These are phyloP conservation scores for Propithecus perrieri DNA, from an alignment of 2,797 vertebrate species.

Conservation along the genomic window DNA sequence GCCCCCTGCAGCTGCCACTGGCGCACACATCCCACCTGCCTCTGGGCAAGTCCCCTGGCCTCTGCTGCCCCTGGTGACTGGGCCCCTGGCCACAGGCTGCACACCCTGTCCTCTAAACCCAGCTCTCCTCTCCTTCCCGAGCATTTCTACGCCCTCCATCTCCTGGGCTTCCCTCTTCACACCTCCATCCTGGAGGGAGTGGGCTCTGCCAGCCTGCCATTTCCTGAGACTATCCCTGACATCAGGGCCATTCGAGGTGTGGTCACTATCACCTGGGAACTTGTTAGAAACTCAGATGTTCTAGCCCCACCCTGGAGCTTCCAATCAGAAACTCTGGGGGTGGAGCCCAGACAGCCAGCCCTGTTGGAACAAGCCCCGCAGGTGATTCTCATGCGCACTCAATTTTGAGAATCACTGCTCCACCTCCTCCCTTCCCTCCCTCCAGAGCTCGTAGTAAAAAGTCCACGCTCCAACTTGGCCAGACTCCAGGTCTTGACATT, in stretches of 20 bases:
- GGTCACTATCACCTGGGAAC: neutral
- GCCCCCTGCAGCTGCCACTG: neutral
- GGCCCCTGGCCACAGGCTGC: neutral
- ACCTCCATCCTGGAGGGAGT: neutral
- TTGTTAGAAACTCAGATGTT: neutral
- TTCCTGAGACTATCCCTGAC: neutral
- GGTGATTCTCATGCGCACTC: neutral
- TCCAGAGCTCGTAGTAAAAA: neutral
- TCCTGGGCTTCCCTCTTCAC: neutral
- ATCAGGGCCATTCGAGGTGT: neutral
- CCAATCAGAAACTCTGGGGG: neutral
- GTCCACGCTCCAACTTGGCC: neutral
- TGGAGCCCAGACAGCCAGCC: neutral
- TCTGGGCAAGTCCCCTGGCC: neutral
- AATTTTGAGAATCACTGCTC: neutral
- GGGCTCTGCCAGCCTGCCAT: neutral
- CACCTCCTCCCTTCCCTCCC: neutral
- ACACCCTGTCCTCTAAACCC: neutral
- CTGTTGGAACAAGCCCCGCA: neutral
- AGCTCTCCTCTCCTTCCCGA: neutral
- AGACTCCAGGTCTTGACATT: neutral
- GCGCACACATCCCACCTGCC: too few species aligned
- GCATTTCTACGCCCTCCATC: neutral
- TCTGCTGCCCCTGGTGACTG: neutral
- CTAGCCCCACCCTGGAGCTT: neutral